These are phyloP conservation scores for Cataglyphis altisquamis DNA, from an alignment of 2,888 invertebrate species.

Conservation along the genomic window DNA sequence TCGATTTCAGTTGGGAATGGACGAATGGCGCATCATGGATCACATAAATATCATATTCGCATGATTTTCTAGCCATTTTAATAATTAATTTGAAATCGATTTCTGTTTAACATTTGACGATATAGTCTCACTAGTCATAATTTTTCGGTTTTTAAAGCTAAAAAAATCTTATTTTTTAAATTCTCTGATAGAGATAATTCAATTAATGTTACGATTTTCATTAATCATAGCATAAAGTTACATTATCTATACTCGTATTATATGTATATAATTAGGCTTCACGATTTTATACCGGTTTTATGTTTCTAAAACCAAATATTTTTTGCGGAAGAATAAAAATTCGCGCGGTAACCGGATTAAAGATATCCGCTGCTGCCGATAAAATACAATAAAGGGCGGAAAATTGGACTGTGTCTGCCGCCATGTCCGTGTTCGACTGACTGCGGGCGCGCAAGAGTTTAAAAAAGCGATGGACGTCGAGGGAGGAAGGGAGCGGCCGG, in stretches of 20 bases:
- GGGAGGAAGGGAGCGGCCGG: constrained; percentile 34
- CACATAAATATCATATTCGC: background rate
- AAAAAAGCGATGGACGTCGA: constrained; percentile 60
- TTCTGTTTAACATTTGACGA: background rate
- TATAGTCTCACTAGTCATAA: background rate
- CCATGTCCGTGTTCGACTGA: constrained; percentile 49
- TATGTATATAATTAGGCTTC: background rate
- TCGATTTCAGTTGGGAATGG: constrained; percentile 31
- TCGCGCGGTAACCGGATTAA: constrained; percentile 72
- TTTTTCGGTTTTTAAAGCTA: background rate
- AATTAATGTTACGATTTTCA: background rate
- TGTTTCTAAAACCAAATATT: constrained; percentile 27
- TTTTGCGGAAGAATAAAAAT: constrained; percentile 41
- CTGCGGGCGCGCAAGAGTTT: constrained; percentile 49
- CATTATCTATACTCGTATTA: background rate
- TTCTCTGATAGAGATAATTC: background rate
- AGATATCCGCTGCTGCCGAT: constrained; percentile 75
- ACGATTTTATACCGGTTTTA: background rate
- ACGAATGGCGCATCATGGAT: constrained; percentile 2
- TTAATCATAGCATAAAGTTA: background rate
- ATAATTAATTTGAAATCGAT: background rate
- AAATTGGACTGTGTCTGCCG: constrained; percentile 83
- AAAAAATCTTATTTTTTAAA: background rate
- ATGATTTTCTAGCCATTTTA: background rate
- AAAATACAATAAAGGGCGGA: constrained; percentile 83